Percentiles rank a stretch among this genome's conserved stretches.
These are phyloP conservation scores for Drosophila watanabei DNA, from an alignment of 1,140 invertebrate genomes.

Conservation along the genomic window DNA sequence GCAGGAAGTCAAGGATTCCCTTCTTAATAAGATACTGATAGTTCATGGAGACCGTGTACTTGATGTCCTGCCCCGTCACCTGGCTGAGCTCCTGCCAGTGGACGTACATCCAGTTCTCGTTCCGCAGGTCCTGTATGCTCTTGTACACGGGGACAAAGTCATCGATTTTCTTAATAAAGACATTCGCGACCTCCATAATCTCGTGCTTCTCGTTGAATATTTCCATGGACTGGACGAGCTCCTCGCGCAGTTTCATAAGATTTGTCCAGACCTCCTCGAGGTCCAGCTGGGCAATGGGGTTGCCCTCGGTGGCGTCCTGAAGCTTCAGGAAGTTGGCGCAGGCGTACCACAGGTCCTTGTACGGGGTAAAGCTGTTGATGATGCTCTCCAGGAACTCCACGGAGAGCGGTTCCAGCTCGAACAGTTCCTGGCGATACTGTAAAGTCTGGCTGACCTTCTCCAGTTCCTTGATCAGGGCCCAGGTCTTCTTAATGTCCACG, in stretches of 20 bases:
- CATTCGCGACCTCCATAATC: slow-evolving; percentile 68
- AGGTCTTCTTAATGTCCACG: slow-evolving; percentile 81
- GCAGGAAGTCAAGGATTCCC: slow-evolving; percentile 69
- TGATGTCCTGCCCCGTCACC: slow-evolving; percentile 65
- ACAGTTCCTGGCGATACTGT: slow-evolving; percentile 68
- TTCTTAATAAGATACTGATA: slow-evolving; percentile 74
- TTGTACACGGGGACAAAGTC: slow-evolving; percentile 68
- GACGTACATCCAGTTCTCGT: slow-evolving; percentile 80
- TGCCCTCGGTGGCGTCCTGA: slow-evolving; percentile 79
- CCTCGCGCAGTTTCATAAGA: slow-evolving; percentile 51
- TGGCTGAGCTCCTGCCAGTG: slow-evolving; percentile 74
- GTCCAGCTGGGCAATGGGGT: slow-evolving; percentile 71
- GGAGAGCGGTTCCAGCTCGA: slow-evolving; percentile 77
- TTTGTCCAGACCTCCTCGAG: slow-evolving; percentile 65
- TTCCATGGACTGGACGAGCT: slow-evolving; percentile 42
- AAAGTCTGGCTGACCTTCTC: slow-evolving; percentile 66
- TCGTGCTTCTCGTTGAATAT: slow-evolving; percentile 73
- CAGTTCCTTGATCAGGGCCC: slow-evolving; percentile 65
- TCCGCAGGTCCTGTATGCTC: slow-evolving; percentile 70
- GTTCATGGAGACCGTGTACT: slow-evolving; percentile 69
- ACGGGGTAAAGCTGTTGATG: slow-evolving; percentile 67
- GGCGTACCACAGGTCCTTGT: slow-evolving; percentile 72
- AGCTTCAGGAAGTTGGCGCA: slow-evolving; percentile 75
- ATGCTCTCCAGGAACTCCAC: slow-evolving; percentile 69
- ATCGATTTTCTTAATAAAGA: slow-evolving; percentile 62